phyloP scores from a whole-genome alignment of 2,888 invertebrate species.

The Minunthozetes semirufus region DNA sequence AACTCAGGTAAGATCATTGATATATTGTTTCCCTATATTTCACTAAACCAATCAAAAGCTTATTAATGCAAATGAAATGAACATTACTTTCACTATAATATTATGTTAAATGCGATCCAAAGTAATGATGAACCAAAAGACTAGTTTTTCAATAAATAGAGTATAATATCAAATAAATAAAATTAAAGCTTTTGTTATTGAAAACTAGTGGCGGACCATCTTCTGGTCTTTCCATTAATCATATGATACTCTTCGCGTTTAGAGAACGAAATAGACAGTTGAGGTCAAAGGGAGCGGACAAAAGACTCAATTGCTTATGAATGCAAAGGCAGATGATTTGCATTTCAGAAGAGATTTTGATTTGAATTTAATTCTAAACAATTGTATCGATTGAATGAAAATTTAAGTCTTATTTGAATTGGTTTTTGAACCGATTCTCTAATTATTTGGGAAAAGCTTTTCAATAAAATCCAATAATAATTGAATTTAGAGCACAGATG shows the following conservation, averaged over 20 bases:
- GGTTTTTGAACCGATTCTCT: not conserved
- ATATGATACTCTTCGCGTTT: not conserved
- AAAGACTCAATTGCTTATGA: not conserved
- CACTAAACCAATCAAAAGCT: no score
- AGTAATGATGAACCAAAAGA: no score
- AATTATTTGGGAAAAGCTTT: not conserved
- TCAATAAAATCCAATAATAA: not conserved
- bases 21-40: not conserved
- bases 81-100: no score
- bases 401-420: not conserved
- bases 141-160: no score
- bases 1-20: slow-evolving; percentile 1
- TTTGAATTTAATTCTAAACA: slow-evolving; percentile 4
- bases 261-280: not conserved
- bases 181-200: not conserved
- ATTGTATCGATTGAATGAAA: not conserved
- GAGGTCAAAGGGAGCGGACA: not conserved
- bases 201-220: not conserved
- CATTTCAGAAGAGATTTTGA: not conserved
- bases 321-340: not conserved
- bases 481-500: not conserved
- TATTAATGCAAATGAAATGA: no score
- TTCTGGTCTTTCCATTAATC: not conserved
- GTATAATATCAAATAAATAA: no score
- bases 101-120: no score